Evolutionary conservation across 2,113 vertebrate species (phyloP), one percentile per base, ranked within the genome.

Genomic region (Fulica atra): DNA sequence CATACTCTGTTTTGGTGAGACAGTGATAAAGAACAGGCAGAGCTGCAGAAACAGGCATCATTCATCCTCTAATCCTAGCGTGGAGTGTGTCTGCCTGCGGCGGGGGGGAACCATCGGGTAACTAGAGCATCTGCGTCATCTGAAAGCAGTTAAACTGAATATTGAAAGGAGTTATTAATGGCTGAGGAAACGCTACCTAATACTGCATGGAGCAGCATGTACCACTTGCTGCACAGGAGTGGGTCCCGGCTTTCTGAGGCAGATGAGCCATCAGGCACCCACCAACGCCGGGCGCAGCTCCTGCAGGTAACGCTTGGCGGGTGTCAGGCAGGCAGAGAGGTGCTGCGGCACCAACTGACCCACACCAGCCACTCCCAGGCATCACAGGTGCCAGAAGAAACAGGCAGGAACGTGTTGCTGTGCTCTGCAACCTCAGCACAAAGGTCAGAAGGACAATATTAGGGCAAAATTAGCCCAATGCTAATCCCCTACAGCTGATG

Each of bases 161-260:
- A 63, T 11, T 56, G 48, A 24, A 74, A 59, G 63, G 26, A 33
- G 54, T 68, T 48, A 46, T 70, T 81, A 60, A 65, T 44, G 44
- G 44, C 69, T n/a, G 74, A 70, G 26, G 57, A 70, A 70, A 81
- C 7, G 38, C 29, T 65, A 33, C 17, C 48, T 51, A 16, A 18
- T 2, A 33, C 19, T 3, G 19, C 21, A 38, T 3, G n/a, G 73
- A 71, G 28, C 5, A 68, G 57, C 0, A 0, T 23, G 46, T n/a
- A 21, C 26, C 44, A 15, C 46, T 64, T 61, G 69, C 2, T 2
- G 56, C 64, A 54, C 79, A 76, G 53, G 12, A n/a, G 51, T 2
- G 3, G 12, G 29, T 11, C 50, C 31, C 28, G 57, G 36, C 65
- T 86, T 51, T 38, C 51, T 1, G 23, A 76, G 73, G 25, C 9